These are phyloP conservation scores for Verasper variegatus DNA, from an alignment of 2,113 vertebrate species.

Conservation along the genomic window DNA sequence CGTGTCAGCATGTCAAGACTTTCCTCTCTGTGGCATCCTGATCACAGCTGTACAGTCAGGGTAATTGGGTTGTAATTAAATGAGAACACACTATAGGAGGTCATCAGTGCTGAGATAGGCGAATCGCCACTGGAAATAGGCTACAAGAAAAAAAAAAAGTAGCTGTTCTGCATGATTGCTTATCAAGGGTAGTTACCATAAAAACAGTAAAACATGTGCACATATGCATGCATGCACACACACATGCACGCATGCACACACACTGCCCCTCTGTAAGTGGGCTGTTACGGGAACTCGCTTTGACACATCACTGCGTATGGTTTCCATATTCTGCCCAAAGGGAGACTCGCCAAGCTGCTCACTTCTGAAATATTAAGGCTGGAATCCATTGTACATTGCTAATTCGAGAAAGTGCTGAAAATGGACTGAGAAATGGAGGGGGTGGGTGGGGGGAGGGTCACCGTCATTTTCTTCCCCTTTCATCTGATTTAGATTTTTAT, in stretches of 20 bases:
- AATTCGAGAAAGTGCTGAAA: conserved; percentile 50
- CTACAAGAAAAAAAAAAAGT: conserved; percentile 9
- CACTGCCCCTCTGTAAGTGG: conserved; percentile 26
- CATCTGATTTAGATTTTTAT: not conserved
- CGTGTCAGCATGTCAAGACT: conserved; percentile 58
- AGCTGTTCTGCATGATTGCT: conserved; percentile 48
- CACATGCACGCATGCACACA: not conserved
- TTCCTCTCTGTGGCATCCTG: conserved; percentile 20
- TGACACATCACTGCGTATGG: conserved; percentile 61
- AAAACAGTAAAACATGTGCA: conserved; percentile 23
- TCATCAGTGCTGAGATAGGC: conserved; percentile 24
- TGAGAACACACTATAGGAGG: conserved; percentile 45
- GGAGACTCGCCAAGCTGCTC: conserved; percentile 50
- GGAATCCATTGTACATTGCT: conserved; percentile 40
- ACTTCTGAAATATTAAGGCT: conserved; percentile 66
- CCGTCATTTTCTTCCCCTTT: conserved; percentile 2
- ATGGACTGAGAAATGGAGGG: conserved; percentile 8
- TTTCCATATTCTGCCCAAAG: conserved; percentile 50
- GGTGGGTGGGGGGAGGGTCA: no score
- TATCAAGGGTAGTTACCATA: conserved; percentile 21
- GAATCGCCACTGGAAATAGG: conserved; percentile 30
- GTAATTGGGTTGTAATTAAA: conserved; percentile 72
- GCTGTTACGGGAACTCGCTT: conserved; percentile 39
- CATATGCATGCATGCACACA: conserved; percentile 7
- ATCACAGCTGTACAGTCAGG: conserved; percentile 57